phyloP scores from a whole-genome alignment of 1,140 invertebrate species.

The Drosophila repleta region DNA sequence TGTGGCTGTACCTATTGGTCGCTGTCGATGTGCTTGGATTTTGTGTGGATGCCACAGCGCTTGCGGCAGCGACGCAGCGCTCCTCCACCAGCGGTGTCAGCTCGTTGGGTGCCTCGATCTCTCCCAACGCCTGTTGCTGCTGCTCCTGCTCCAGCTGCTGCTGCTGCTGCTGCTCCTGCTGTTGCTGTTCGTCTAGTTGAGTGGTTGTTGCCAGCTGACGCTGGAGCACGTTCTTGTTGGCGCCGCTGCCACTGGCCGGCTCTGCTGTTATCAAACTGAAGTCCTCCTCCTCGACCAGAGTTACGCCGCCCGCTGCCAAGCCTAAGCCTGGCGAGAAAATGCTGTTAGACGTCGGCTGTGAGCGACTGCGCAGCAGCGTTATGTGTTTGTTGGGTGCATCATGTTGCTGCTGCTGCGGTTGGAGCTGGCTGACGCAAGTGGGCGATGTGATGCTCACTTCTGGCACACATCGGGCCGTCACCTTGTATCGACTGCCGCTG shows the following conservation, averaged over 20 bases:
- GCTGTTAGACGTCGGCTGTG: constrained; percentile 79
- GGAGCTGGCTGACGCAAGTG: constrained; percentile 49
- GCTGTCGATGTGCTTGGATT: constrained; percentile 19
- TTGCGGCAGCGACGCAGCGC: constrained; percentile 44
- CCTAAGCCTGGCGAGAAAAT: constrained; percentile 81
- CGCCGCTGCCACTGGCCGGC: constrained; percentile 57
- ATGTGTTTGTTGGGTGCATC: constrained; percentile 70
- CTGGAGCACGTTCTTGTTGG: constrained; percentile 67
- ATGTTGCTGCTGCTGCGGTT: constrained; percentile 34
- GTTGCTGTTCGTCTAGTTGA: constrained; percentile 62
- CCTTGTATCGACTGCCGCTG: constrained; percentile 80
- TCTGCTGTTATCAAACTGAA: constrained; percentile 68
- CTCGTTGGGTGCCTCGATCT: constrained; percentile 61
- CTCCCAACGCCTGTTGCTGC: constrained; percentile 14
- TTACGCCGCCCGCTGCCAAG: constrained; percentile 57
- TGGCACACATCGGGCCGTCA: constrained; percentile 81
- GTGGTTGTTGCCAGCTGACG: constrained; percentile 67
- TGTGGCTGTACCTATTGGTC: constrained; percentile 73
- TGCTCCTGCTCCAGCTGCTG: constrained; percentile 34
- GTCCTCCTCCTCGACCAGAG: constrained; percentile 82
- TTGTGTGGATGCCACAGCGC: not conserved
- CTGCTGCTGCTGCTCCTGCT: constrained; percentile 35
- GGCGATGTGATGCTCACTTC: constrained; percentile 83
- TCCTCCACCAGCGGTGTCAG: constrained; percentile 68
- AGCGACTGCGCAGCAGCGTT: constrained; percentile 73